A percentile compares a stretch with the other conserved stretches of the same genome.
phyloP scores from a whole-genome alignment of 2,888 invertebrate genomes.

The Trissoscelio sp. region DNA sequence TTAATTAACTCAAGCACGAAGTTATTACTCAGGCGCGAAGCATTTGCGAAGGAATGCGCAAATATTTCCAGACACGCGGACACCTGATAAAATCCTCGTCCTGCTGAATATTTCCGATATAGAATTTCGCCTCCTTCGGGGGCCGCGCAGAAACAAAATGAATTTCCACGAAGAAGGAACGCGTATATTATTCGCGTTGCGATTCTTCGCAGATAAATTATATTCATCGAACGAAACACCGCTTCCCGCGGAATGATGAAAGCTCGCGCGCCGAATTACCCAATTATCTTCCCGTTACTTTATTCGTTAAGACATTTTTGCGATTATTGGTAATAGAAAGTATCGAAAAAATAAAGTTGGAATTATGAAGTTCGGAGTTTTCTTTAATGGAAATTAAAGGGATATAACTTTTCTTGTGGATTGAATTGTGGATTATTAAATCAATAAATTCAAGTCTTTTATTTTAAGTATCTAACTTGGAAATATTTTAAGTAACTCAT shows the following conservation, averaged over 20 bases:
- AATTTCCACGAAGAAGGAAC: conserved; percentile 42
- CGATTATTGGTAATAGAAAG: conserved; percentile 14
- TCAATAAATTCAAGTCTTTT: too few relatives aligned
- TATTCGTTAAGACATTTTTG: conserved; percentile 37
- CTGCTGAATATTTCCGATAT: conserved; percentile 62
- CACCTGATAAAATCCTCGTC: conserved; percentile 67
- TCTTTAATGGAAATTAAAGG: too few relatives aligned
- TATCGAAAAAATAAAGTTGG: not conserved
- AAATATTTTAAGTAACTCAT: too few relatives aligned
- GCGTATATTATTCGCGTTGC: conserved; percentile 39
- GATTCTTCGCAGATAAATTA: conserved; percentile 37
- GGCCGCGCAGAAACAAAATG: conserved; percentile 39
- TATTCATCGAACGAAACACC: conserved; percentile 26
- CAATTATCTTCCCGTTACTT: conserved; percentile 22
- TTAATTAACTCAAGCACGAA: conserved; percentile 63
- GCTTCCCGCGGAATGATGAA: conserved; percentile 23
- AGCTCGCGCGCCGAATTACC: conserved; percentile 17
- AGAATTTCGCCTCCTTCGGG: conserved; percentile 56
- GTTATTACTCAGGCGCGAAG: conserved; percentile 62
- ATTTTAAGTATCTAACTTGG: too few relatives aligned
- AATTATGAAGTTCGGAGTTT: not conserved
- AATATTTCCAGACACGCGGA: conserved; percentile 61
- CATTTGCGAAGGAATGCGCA: conserved; percentile 64
- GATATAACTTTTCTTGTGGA: too few relatives aligned
- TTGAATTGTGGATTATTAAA: too few relatives aligned